Evolutionary conservation across 2,888 invertebrate species (phyloP).

Genomic region (Diloba caeruleocephala): DNA sequence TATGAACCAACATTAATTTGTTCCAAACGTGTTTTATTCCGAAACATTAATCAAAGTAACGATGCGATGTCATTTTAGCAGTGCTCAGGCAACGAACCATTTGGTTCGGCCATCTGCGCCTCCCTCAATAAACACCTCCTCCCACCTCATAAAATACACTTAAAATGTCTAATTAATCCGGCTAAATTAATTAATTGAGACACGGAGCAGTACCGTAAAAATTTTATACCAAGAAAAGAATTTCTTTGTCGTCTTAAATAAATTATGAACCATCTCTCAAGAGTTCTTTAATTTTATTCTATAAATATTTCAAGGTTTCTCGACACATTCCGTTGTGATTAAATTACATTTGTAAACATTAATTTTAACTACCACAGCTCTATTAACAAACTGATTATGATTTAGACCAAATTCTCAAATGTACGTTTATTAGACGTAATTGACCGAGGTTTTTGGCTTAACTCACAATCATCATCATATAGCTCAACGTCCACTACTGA

Average conservation of each 20-base stretch:
- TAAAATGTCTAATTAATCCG: slow-evolving; percentile 68
- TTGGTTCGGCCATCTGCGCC: slow-evolving; percentile 49
- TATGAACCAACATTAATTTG: background rate
- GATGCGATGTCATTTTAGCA: slow-evolving; percentile 31
- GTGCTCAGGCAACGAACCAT: slow-evolving; percentile 26
- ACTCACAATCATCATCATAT: too few species aligned
- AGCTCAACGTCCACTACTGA: too few species aligned
- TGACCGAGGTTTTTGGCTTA: too few species aligned
- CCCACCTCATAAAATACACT: slow-evolving; percentile 63
- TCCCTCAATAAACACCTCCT: slow-evolving; percentile 55
- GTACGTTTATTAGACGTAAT: too few species aligned
- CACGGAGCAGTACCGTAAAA: slow-evolving; percentile 54
- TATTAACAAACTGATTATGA: background rate
- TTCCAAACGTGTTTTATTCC: slow-evolving; percentile 25
- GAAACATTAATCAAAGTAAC: slow-evolving; percentile 41
- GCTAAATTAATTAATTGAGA: slow-evolving; percentile 69
- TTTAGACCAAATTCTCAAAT: too few species aligned
- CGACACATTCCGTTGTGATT: slow-evolving; percentile 2
- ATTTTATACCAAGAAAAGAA: slow-evolving; percentile 54
- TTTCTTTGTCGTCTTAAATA: slow-evolving; percentile 59
- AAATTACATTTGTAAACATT: slow-evolving; percentile 17
- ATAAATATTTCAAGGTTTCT: slow-evolving; percentile 19
- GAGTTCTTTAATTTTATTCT: slow-evolving; percentile 46
- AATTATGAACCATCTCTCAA: slow-evolving; percentile 59
- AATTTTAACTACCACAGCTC: background rate